Evolutionary conservation across 2,113 vertebrate species (phyloP).

Genomic region (Lophura nycthemera): DNA sequence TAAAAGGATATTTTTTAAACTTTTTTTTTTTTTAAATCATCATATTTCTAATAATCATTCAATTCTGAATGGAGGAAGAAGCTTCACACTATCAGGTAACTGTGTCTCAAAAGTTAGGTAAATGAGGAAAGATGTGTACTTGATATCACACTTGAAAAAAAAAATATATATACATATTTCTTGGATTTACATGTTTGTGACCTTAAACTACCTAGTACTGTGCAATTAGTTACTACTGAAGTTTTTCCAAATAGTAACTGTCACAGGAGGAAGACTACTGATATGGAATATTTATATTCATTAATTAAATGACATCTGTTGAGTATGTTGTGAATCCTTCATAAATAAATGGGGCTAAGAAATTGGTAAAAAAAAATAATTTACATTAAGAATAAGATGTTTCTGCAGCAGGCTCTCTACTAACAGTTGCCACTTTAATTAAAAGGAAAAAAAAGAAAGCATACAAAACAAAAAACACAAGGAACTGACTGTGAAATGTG

Average conservation of each 20-base stretch:
- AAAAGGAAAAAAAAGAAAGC: neutral
- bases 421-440: neutral
- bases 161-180: neutral
- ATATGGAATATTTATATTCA: neutral
- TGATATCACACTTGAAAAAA: fast-evolving
- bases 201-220: neutral
- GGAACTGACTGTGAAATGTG: neutral
- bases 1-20: neutral
- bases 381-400: neutral
- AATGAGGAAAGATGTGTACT: neutral
- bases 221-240: neutral
- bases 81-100: neutral
- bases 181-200: neutral
- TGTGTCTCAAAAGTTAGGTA: neutral
- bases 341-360: neutral
- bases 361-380: neutral
- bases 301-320: neutral
- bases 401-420: neutral
- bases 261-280: neutral
- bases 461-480: neutral
- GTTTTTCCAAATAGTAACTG: neutral
- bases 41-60: neutral
- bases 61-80: neutral
- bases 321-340: neutral
- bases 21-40: too few relatives aligned